phyloP scores from a whole-genome alignment of 2,113 vertebrate species.

The Ondatra zibethicus region DNA sequence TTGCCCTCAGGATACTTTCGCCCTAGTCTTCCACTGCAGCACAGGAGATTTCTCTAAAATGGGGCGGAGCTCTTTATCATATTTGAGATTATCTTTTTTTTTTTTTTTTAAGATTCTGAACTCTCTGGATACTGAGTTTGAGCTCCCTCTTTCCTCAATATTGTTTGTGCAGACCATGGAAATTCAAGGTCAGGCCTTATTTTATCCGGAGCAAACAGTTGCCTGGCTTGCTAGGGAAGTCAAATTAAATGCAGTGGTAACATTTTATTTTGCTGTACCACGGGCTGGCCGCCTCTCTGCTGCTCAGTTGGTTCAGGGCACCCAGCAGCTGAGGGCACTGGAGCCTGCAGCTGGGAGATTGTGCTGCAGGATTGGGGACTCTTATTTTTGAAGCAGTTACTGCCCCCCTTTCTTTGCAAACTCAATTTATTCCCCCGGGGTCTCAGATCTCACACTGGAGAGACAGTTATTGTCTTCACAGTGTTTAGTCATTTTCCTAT shows the following conservation, averaged over 20 bases:
- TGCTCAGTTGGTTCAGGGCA: background rate
- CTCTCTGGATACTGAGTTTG: background rate
- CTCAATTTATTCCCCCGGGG: conserved; percentile 33
- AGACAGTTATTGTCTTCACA: background rate
- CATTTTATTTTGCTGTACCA: background rate
- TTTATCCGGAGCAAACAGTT: conserved; percentile 51
- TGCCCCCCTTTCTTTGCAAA: background rate
- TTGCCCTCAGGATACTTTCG: background rate
- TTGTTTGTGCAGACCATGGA: background rate
- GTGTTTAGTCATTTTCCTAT: background rate
- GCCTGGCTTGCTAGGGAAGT: background rate
- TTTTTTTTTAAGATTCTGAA: background rate
- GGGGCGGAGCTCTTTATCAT: background rate
- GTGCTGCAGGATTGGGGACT: background rate
- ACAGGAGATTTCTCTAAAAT: background rate
- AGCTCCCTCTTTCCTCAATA: background rate
- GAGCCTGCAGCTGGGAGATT: background rate
- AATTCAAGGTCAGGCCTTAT: conserved; percentile 6
- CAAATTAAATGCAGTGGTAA: conserved; percentile 5
- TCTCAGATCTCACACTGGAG: conserved; percentile 5
- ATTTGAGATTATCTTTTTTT: background rate
- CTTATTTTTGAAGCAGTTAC: background rate
- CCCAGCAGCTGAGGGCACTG: background rate
- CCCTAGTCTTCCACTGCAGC: background rate
- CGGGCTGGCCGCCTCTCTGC: background rate